Evolutionary conservation across 1,140 invertebrate genomes (phyloP).

Genomic region (Arctopsyche grandis): DNA sequence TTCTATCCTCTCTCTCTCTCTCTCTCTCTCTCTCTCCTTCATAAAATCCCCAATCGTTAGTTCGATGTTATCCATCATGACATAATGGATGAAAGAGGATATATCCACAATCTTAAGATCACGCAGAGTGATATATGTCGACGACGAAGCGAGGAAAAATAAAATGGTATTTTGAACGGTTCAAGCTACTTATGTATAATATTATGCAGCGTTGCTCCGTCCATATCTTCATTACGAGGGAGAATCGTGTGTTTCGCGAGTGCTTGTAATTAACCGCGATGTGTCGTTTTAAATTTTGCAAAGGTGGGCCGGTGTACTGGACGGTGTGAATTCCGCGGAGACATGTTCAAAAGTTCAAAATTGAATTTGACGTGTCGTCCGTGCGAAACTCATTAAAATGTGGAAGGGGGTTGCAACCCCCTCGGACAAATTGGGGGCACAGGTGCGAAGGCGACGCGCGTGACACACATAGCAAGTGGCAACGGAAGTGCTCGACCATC

Average conservation of each 20-base stretch:
- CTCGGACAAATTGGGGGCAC: not conserved
- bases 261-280: too few species aligned
- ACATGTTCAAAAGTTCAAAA: conserved; percentile 19
- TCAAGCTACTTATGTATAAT: too few species aligned
- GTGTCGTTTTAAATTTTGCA: not conserved
- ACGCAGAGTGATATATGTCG: not conserved
- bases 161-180: too few species aligned
- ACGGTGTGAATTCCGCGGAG: not conserved
- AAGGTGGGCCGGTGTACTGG: not conserved
- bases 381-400: conserved; percentile 16
- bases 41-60: not conserved
- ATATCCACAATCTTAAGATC: conserved; percentile 4
- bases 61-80: conserved; percentile 24
- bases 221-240: too few species aligned
- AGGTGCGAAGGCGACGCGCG: not conserved
- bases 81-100: conserved; percentile 11
- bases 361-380: conserved; percentile 10
- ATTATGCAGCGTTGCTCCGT: too few species aligned
- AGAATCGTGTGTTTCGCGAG: too few species aligned
- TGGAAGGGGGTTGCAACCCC: not conserved
- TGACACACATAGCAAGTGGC: not conserved
- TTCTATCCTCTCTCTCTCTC: not conserved
- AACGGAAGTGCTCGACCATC: too few species aligned
- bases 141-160: not conserved
- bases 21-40: not conserved